phyloP scores from a whole-genome alignment of 1,140 invertebrate species.

The Eurytemora carolleeae region DNA sequence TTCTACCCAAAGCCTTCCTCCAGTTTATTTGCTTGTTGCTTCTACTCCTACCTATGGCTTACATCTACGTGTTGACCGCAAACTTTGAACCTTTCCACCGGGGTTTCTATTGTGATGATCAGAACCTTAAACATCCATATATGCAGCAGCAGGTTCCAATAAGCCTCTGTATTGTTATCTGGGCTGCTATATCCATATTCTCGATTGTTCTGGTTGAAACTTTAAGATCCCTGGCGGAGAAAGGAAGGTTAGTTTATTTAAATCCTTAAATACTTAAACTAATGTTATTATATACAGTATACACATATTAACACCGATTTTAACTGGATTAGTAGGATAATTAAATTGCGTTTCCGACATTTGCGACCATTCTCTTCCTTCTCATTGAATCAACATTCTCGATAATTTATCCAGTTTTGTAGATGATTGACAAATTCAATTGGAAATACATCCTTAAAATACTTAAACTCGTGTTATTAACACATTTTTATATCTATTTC shows the following conservation, averaged over 20 bases:
- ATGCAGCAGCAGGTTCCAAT: slow-evolving; percentile 23
- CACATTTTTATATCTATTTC: no score
- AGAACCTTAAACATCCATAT: slow-evolving; percentile 34
- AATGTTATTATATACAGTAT: background rate
- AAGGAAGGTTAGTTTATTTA: background rate
- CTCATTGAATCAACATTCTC: slow-evolving; percentile 11
- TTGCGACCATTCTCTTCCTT: slow-evolving; percentile 8
- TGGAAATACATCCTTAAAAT: no score
- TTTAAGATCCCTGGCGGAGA: background rate
- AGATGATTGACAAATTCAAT: no score
- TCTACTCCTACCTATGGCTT: background rate
- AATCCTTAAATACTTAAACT: background rate
- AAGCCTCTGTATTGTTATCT: slow-evolving; percentile 9
- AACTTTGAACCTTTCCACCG: background rate
- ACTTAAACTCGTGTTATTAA: no score
- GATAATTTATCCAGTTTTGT: no score
- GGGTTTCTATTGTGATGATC: slow-evolving; percentile 41
- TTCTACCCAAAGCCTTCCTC: background rate
- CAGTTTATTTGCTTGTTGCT: background rate
- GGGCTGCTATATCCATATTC: background rate
- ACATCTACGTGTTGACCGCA: background rate
- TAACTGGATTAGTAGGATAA: background rate
- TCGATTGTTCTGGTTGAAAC: background rate
- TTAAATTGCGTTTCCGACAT: background rate
- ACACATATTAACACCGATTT: background rate